Base-by-base conservation (phyloP, 2,888 invertebrate genomes). In the Trilocha varians region DNA sequence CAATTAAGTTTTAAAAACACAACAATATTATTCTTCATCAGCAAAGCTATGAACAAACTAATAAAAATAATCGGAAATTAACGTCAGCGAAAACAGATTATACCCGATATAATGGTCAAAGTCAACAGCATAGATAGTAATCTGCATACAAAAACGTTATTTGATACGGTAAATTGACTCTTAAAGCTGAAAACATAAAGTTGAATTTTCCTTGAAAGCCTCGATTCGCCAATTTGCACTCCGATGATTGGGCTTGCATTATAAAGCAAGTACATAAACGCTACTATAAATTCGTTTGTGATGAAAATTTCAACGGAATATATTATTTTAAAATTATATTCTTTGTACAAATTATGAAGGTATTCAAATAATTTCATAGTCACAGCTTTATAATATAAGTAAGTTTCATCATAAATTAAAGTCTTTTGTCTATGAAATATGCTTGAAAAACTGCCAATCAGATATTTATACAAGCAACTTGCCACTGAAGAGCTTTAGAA, bases 161-260 rank as follows among this genome's bases (percentile, higher is more conserved):
- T 25, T 25, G 25, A 2, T 11, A 25, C 5, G 2, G 25, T 25
- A 25, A 25, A 25, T 25, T 25, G 25, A 25, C 25, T 25, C 25
- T 25, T 25, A 25, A 25, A 4, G 5, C 2, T 25, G 2, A 2
- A 2, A 25, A 0, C 1, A 25, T 11, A 25, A 25, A 25, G 25
- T 4, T 11, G 6, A 4, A 1, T 25, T 9, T 25, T 1, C 25
- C 6, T 4, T 25, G 25, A 25, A 25, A 9, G 6, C 25, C 3
- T 6, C 3, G 25, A 36, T 36, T 34, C 37, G 25, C 18, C 37
- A 34, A 40, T 43, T 43, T 46, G 43, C 44, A 42, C 46, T 44
- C 53, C 40, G 40, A 54, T 58, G 52, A 54, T 54, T 53, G 47
- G 47, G 46, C 43, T 47, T 57, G 49, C 46, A 60, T 57, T 54